phyloP scores from a whole-genome alignment of 2,888 invertebrate species.

The Spodoptera exigua region DNA sequence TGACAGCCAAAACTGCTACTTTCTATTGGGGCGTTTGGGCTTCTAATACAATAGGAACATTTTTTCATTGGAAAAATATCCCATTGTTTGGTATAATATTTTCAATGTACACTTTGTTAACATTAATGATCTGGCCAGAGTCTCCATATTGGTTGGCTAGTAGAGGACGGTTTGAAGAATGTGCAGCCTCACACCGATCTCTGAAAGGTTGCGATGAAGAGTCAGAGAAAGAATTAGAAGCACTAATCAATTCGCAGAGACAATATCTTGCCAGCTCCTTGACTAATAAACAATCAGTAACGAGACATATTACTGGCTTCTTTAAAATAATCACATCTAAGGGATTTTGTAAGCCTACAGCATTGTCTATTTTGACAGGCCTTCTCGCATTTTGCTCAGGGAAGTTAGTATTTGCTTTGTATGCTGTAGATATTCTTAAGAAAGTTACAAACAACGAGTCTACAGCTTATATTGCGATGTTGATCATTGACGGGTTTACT shows the following conservation, averaged over 20 bases:
- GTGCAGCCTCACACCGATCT: constrained; percentile 61
- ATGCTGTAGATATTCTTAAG: constrained; percentile 69
- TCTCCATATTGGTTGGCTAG: constrained; percentile 68
- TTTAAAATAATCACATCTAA: constrained; percentile 38
- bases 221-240: constrained; percentile 63
- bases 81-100: constrained; percentile 53
- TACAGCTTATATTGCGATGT: constrained; percentile 67
- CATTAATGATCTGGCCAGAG: constrained; percentile 50
- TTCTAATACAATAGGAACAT: constrained; percentile 63
- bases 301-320: constrained; percentile 13
- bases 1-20: constrained; percentile 59
- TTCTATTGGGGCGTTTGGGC: constrained; percentile 61
- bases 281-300: constrained; percentile 4
- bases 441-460: constrained; percentile 62
- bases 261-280: constrained; percentile 42
- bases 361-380: constrained; percentile 50
- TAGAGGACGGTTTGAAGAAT: constrained; percentile 62
- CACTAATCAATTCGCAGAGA: constrained; percentile 58
- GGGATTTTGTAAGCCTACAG: constrained; percentile 66
- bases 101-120: constrained; percentile 44
- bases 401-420: constrained; percentile 65
- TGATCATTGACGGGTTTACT: constrained; percentile 71
- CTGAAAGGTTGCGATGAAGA: constrained; percentile 62
- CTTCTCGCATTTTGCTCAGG: constrained; percentile 59
- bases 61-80: constrained; percentile 62